phyloP scores from a whole-genome alignment of 2,113 vertebrate genomes.

The Brachyistius frenatus region DNA sequence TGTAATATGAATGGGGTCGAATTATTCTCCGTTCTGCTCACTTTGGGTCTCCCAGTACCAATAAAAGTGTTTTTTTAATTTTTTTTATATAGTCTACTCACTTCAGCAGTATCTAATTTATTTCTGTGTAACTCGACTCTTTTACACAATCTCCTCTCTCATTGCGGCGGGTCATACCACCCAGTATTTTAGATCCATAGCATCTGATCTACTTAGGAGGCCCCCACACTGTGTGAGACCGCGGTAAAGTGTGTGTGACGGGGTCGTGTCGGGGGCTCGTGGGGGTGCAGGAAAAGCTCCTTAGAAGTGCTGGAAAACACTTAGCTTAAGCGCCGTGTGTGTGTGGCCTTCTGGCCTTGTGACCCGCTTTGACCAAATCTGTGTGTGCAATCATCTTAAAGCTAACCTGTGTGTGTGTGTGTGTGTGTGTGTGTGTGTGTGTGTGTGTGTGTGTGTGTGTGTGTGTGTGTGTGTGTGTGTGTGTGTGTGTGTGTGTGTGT shows the following conservation, averaged over 20 bases:
- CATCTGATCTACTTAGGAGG: conserved; percentile 80
- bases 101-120: conserved; percentile 33
- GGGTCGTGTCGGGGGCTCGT: conserved; percentile 69
- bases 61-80: too few relatives aligned
- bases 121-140: conserved; percentile 23
- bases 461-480: neutral
- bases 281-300: conserved; percentile 69
- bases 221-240: conserved; percentile 36
- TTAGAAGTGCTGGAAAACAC: conserved; percentile 73
- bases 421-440: neutral
- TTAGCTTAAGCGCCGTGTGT: conserved; percentile 68
- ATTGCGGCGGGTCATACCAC: conserved; percentile 66
- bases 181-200: conserved; percentile 75
- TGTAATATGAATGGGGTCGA: too few relatives aligned
- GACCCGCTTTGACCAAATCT: conserved; percentile 59
- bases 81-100: neutral
- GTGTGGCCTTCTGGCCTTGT: conserved; percentile 69
- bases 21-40: too few relatives aligned
- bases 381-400: conserved; percentile 43
- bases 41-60: too few relatives aligned
- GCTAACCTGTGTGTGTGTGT: neutral
- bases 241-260: conserved; percentile 62
- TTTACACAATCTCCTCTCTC: conserved; percentile 20
- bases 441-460: too few relatives aligned
- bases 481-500: conserved; percentile 16